These are phyloP conservation scores for Apocrypta bakeri DNA, from an alignment of 1,140 invertebrate genomes.

Conservation along the genomic window DNA sequence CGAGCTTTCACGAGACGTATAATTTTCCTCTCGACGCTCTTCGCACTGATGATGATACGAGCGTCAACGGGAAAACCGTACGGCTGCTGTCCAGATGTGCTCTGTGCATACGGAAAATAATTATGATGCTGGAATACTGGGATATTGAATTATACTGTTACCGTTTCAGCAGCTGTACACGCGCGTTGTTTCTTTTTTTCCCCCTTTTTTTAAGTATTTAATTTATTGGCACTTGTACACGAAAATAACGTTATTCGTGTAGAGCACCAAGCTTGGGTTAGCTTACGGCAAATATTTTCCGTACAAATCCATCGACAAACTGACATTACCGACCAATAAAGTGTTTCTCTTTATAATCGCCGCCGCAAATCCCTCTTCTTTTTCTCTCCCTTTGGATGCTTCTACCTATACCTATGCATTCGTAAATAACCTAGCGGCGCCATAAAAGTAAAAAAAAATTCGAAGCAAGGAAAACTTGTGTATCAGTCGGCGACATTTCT, in stretches of 20 bases:
- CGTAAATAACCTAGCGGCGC: conserved; percentile 15
- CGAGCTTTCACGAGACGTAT: not conserved
- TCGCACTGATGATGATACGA: not conserved
- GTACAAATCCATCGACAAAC: conserved; percentile 28
- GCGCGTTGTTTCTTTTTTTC: not conserved
- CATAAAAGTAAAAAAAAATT: not conserved
- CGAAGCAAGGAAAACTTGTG: not conserved
- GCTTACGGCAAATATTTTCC: not conserved
- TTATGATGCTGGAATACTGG: not conserved
- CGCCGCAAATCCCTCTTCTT: not conserved
- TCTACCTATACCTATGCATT: not conserved
- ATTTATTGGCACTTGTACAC: not conserved
- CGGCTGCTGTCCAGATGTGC: not conserved
- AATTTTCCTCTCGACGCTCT: conserved; percentile 36
- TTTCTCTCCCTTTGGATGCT: not conserved
- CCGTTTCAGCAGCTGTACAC: not conserved
- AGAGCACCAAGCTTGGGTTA: no score
- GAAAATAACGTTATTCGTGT: not conserved
- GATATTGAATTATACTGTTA: conserved; percentile 13
- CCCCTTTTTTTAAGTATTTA: no score
- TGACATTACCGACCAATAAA: conserved; percentile 27
- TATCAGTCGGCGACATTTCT: not conserved
- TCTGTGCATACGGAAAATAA: not conserved
- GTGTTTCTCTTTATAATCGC: not conserved
- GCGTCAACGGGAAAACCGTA: conserved; percentile 4